Evolutionary conservation across 2,113 vertebrate species (phyloP), one percentile per base, ranked within the genome.

Genomic region (Bothrops jararaca): DNA sequence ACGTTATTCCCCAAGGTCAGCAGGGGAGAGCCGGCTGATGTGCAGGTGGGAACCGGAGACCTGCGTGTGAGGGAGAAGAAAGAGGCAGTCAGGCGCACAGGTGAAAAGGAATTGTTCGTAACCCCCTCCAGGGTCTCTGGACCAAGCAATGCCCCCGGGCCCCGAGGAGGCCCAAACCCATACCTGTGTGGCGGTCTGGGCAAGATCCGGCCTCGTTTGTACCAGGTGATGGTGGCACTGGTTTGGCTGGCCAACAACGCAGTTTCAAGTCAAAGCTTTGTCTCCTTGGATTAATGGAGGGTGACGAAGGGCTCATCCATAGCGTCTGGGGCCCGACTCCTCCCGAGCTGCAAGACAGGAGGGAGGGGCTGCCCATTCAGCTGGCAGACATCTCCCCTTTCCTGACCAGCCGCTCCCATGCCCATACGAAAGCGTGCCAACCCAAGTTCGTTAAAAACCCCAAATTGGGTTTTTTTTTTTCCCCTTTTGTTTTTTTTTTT

Each of bases 1-100:
- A 97, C 94, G 86, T 98, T n/a, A 99, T 92, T 98, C 98, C n/a
- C 98, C 98, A 0, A 98, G 97, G 95, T 99, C 98, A 0, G 98
- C 98, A n/a, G 95, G 93, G 0, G 97, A 96, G 57, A 98, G 97
- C 23, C 97, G 97, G 74, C 97, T 80, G 91, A 99, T 98, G 11
- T 97, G 97, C 89, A 99, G 96, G 96, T 95, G 97, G 3, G 96
- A 97, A 80, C 98, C 98, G 0, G 97, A 90, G 50, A 98, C 97
- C 98, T 99, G 64, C 1, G 26, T 26, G 20, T 57, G 5, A 91
- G 42, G 4, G 0, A 26, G 54, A 9, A n/a, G 26, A 52, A 12
- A n/a, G 26, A 42, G 20, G 3, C 1, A 3, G 57, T 24, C 5
- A 58, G 64, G 4, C 20, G 1, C n/a, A n/a, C 0, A 1, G 13